Evolutionary conservation across 2,888 invertebrate genomes (phyloP), one percentile per base, ranked within the genome.

Genomic region (Hydrotaea diabolus): DNA sequence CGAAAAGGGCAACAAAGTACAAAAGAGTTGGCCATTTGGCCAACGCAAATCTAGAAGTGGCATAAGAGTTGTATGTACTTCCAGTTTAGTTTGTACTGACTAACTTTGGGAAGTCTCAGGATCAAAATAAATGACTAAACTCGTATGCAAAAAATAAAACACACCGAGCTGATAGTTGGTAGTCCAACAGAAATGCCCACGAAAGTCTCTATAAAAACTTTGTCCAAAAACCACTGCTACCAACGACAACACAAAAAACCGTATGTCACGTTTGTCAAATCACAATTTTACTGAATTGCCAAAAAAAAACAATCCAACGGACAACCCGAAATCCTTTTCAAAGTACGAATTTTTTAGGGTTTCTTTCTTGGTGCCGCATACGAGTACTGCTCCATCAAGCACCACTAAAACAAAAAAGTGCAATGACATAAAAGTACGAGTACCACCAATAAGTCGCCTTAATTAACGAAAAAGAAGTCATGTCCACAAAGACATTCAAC

Each of bases 261-360:
- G 64, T 74, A 74, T 85, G 85, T 85, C 85, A 85, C 85, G 85
- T 85, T 85, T 85, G 79, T 85, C 85, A 82, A 85, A 80, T 82
- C 79, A 85, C 82, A 85, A 57, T 85, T 85, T 79, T 79, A 73
- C 59, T 46, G 79, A 82, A 85, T 78, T 78, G 26, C 59, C 26
- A 84, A 74, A 74, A 78, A 81, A 77, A 26, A 74, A 62, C 64
- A 69, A 46, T 49, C n/a, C 46, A 23, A 66, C 64, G 73, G 57
- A 59, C 36, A 57, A 36, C 26, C 8, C 59, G 26, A 62, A 73
- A 59, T 72, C 77, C 57, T 21, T 26, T 26, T n/a, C 21, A 15
- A 55, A 39, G 39, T 57, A 11, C 43, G 17, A 36, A 4, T 57
- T 36, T 26, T 73, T 73, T 15, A 72, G 31, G 66, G 26, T 19